Conservation (phyloP, 1,140 invertebrate genomes). For the Pachyrhynchus sulphureomaculatus region DNA sequence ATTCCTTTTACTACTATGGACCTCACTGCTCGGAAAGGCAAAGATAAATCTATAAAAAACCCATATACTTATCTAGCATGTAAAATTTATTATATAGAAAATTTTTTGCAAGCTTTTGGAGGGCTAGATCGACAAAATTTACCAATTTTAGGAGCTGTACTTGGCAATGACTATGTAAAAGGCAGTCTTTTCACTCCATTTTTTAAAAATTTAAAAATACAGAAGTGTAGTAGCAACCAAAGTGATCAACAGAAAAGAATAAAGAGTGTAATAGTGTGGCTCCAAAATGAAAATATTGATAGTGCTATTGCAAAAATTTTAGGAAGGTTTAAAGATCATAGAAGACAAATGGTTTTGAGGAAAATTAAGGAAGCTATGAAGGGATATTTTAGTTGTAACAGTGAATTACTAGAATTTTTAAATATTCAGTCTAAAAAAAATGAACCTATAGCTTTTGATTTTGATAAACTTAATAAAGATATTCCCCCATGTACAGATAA, state of each 20-base stretch:
- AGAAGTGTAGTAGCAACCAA: constrained; percentile 58
- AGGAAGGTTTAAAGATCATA: constrained; percentile 57
- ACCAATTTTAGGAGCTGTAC: constrained; percentile 75
- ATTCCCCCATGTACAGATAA: not conserved
- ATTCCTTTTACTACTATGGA: constrained; percentile 69
- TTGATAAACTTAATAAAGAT: not conserved
- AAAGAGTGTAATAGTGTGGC: constrained; percentile 69
- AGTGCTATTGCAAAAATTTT: constrained; percentile 68
- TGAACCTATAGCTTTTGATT: constrained; percentile 17
- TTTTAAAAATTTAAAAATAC: constrained; percentile 64
- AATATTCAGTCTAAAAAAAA: constrained; percentile 43
- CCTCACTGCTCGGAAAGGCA: constrained; percentile 38
- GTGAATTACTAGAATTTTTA: constrained; percentile 60
- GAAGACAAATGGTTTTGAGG: constrained; percentile 55
- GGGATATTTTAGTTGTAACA: constrained; percentile 60
- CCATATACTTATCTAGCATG: constrained; percentile 59
- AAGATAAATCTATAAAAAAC: constrained; percentile 25
- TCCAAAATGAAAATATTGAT: constrained; percentile 67
- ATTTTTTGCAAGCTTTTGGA: constrained; percentile 64
- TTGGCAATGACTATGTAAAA: constrained; percentile 88
- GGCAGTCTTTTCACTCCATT: constrained; percentile 68
- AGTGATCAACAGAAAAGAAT: constrained; percentile 65
- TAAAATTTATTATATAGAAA: constrained; percentile 70
- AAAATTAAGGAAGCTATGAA: constrained; percentile 64
- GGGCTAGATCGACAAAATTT: constrained; percentile 66